These are phyloP conservation scores for Linurgus olivaceus DNA, from an alignment of 2,797 vertebrate species.

Conservation along the genomic window DNA sequence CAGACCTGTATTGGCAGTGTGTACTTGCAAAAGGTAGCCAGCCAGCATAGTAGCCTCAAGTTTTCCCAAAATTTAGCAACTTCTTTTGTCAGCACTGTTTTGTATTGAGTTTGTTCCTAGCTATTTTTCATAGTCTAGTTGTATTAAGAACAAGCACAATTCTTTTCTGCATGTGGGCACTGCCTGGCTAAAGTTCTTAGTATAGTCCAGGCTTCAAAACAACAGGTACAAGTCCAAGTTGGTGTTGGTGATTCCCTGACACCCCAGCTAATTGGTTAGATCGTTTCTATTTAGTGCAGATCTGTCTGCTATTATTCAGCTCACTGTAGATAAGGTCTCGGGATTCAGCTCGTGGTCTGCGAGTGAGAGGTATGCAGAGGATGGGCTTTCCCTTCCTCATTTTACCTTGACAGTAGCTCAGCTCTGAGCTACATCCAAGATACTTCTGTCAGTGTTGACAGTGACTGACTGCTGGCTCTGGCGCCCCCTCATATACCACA, in stretches of 20 bases:
- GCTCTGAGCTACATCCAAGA: not conserved
- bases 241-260: not conserved
- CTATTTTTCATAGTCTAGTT: not conserved
- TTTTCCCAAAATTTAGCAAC: not conserved
- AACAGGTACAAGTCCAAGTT: not conserved
- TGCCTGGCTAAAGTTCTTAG: not conserved
- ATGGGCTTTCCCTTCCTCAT: not conserved
- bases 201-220: not conserved
- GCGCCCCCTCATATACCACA: not conserved
- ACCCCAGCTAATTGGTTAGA: not conserved
- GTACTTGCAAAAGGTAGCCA: not conserved
- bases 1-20: not conserved
- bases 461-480: not conserved
- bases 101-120: not conserved
- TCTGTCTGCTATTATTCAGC: not conserved
- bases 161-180: not conserved
- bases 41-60: not conserved
- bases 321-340: not conserved
- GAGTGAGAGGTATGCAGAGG: not conserved
- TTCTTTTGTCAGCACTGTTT: not conserved
- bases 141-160: not conserved
- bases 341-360: not conserved
- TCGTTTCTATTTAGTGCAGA: not conserved
- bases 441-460: not conserved
- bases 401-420: not conserved